Conservation (phyloP, 2,113 vertebrate genomes). For the Cinclus cinclus region DNA sequence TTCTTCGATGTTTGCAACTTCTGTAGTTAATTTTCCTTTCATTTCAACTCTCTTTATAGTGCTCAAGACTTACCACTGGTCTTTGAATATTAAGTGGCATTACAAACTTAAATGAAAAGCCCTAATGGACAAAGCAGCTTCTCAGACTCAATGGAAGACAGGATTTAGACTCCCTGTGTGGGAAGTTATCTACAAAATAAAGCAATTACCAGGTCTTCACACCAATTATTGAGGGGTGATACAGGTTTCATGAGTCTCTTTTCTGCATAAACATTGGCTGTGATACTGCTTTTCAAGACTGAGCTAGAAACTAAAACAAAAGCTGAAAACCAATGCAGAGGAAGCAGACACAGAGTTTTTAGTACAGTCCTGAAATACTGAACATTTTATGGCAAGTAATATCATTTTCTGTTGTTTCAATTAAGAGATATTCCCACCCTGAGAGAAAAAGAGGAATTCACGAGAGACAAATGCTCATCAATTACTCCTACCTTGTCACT, state of each 20-base stretch:
- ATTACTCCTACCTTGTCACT: not conserved
- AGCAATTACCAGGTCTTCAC: not conserved
- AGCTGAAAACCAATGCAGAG: not conserved
- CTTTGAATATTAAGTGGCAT: not conserved
- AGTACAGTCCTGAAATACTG: not conserved
- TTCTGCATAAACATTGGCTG: not conserved
- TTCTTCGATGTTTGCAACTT: not conserved
- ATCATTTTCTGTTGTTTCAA: not conserved
- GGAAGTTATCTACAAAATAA: not conserved
- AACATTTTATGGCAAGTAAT: not conserved
- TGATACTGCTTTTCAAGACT: not conserved
- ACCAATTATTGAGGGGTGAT: not conserved
- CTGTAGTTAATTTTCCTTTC: not conserved
- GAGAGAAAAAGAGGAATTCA: not conserved
- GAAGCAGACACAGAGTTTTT: not conserved
- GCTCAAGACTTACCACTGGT: not conserved
- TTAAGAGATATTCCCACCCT: not conserved
- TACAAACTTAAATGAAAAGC: not conserved
- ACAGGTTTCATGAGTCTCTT: not conserved
- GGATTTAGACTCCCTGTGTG: not conserved
- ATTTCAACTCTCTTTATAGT: not conserved
- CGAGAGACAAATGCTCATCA: not conserved
- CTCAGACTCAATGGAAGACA: not conserved
- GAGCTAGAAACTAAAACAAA: not conserved
- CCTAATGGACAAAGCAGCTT: not conserved